Evolutionary conservation across 2,113 vertebrate species (phyloP).

Genomic region (Hemiscyllium ocellatum): DNA sequence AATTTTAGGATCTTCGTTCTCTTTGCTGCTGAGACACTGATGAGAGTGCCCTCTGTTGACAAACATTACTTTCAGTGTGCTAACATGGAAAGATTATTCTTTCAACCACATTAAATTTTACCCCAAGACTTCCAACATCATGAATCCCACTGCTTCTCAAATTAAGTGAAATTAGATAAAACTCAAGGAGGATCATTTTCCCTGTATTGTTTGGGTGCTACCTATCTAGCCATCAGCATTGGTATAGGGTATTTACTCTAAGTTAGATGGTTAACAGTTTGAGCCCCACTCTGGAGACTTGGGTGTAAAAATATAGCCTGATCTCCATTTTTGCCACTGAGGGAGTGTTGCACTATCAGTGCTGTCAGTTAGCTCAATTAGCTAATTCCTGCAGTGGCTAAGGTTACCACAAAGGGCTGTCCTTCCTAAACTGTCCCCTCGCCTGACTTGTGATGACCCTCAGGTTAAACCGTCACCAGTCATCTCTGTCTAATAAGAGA

Average conservation of each 20-base stretch:
- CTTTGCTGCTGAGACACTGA: background rate
- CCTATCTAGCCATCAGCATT: background rate
- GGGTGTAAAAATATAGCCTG: background rate
- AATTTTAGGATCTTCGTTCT: background rate
- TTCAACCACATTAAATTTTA: background rate
- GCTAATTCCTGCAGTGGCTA: too few species aligned
- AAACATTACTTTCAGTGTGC: background rate
- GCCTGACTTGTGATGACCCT: too few species aligned
- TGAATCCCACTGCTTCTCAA: background rate
- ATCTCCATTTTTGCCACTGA: background rate
- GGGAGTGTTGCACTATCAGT: background rate
- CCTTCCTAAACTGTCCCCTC: too few species aligned
- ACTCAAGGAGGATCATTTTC: background rate
- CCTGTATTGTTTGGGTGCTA: too few species aligned
- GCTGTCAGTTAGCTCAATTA: too few species aligned
- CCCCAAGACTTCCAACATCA: background rate
- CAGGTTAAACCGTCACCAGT: too few species aligned
- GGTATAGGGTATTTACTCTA: background rate
- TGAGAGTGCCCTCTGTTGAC: constrained; percentile 19
- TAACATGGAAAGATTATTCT: background rate
- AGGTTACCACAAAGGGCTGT: too few species aligned
- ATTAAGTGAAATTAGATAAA: background rate
- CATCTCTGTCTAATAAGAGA: too few species aligned
- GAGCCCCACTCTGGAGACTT: background rate
- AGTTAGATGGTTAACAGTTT: background rate